Conservation (phyloP, 2,888 invertebrate species). For the Acanthococcus lagerstroemiae region DNA sequence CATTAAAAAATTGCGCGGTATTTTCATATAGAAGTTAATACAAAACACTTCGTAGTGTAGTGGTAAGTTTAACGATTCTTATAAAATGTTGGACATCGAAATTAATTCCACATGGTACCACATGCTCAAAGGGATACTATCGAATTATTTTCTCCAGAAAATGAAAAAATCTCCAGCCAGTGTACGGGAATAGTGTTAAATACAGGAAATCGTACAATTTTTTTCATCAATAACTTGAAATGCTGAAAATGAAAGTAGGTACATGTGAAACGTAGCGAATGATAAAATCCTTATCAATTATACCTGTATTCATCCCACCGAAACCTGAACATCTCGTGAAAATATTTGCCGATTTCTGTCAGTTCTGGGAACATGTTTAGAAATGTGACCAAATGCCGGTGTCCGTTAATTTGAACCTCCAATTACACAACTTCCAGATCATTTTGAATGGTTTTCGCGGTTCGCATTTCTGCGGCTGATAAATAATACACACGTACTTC, state of each 20-base stretch:
- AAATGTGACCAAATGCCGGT: neutral
- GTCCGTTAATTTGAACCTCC: neutral
- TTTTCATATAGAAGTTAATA: too few species aligned
- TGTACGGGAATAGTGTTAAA: too few species aligned
- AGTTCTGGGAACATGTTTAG: constrained; percentile 43
- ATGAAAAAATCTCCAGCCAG: too few species aligned
- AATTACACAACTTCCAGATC: too few species aligned
- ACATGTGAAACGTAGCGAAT: neutral
- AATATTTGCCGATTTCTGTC: constrained; percentile 43
- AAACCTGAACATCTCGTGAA: constrained; percentile 45
- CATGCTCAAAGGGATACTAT: neutral
- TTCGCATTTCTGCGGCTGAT: too few species aligned
- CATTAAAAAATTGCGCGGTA: too few species aligned
- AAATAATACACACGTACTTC: too few species aligned
- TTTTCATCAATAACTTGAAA: neutral
- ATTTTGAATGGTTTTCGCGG: too few species aligned
- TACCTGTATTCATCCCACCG: constrained; percentile 44
- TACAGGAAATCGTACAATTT: too few species aligned
- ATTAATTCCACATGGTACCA: neutral
- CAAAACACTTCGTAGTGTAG: too few species aligned
- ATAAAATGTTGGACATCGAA: too few species aligned
- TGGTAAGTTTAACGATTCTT: too few species aligned
- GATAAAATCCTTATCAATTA: neutral
- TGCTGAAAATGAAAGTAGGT: neutral
- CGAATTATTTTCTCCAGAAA: neutral